Percentiles rank a stretch among this genome's conserved stretches.
These are phyloP conservation scores for Malurus leucopterus DNA, from an alignment of 2,797 vertebrate genomes.

Conservation along the genomic window DNA sequence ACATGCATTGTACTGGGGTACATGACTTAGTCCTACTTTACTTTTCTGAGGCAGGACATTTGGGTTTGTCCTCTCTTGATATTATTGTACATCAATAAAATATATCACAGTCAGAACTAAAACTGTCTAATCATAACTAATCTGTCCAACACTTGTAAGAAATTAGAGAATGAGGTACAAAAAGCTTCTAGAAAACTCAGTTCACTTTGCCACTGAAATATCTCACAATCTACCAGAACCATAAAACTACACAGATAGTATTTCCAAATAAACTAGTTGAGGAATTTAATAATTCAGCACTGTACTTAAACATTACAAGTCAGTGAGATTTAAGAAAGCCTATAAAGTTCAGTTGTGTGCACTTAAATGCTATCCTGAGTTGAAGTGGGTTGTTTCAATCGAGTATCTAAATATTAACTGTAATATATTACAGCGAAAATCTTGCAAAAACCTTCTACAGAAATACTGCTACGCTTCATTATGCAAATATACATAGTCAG, in stretches of 20 bases:
- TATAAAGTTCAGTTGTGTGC: neutral
- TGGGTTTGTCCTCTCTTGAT: neutral
- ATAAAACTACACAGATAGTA: neutral
- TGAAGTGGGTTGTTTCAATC: neutral
- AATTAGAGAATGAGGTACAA: neutral
- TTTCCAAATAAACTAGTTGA: neutral
- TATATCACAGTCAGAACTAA: neutral
- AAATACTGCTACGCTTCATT: slow-evolving; percentile 44
- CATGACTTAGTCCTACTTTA: neutral
- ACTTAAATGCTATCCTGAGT: neutral
- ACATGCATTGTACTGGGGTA: neutral
- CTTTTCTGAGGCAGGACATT: neutral
- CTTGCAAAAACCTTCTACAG: slow-evolving; percentile 20
- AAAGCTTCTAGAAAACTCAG: neutral
- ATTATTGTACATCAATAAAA: neutral
- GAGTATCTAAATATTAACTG: slow-evolving; percentile 6
- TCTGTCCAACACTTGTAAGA: neutral
- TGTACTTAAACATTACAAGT: neutral
- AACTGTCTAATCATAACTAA: neutral
- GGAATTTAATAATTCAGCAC: neutral
- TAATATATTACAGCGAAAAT: slow-evolving; percentile 20
- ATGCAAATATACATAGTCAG: slow-evolving; percentile 55
- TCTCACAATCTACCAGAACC: neutral
- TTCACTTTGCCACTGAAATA: neutral
- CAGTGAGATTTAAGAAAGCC: neutral